Evolutionary conservation across 1,140 invertebrate species (phyloP), one percentile per base, ranked within the genome.

Genomic region (Ips nitidus): DNA sequence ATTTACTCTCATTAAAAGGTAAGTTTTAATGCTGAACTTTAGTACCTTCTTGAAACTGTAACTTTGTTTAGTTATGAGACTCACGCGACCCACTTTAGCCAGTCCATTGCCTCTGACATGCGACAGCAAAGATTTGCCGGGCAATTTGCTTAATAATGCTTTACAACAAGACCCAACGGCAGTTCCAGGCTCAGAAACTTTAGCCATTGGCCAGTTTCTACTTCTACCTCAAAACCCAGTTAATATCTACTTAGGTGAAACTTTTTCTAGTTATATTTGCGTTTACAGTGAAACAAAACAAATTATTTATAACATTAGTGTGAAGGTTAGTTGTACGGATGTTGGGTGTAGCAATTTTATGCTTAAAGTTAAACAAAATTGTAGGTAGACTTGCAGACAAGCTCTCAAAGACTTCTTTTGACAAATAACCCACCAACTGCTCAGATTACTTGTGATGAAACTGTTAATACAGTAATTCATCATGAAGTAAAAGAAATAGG

Each of bases 401-500:
- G 89, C 76, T 93, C 89, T 2, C 93, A 97, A 77, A 86, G 90
- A 73, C 90, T 98, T 74, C 84, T 88, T 60, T 81, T 97, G 57
- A 87, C 89, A 22, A 84, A 86, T 22, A 87, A 86, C 72, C 81
- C 87, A 41, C 86, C 86, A 76, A 84, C 88, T 53, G 81, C 85
- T 67, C 85, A 89, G 77, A 83, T 98, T 40, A 83, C 85, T 64
- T 89, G 94, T n/a, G 90, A 93, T 76, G 87, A 91, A 76, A 97
- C 93, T 37, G 86, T 98, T 8, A 95, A 97, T 84, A 90, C 97
- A 83, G 92, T 98, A 22, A 96, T 99, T 78, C 91, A 95, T 79
- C 95, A 99, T 84, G 97, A 99, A 88, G 95, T 99, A 3, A 98
- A 98, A 83, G 97, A 99, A 86, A 90, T 97, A 75, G 97, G 96